Percentiles rank a stretch among this genome's conserved stretches.
These are phyloP conservation scores for Sinella curviseta DNA, from an alignment of 1,140 invertebrate genomes.

Conservation along the genomic window DNA sequence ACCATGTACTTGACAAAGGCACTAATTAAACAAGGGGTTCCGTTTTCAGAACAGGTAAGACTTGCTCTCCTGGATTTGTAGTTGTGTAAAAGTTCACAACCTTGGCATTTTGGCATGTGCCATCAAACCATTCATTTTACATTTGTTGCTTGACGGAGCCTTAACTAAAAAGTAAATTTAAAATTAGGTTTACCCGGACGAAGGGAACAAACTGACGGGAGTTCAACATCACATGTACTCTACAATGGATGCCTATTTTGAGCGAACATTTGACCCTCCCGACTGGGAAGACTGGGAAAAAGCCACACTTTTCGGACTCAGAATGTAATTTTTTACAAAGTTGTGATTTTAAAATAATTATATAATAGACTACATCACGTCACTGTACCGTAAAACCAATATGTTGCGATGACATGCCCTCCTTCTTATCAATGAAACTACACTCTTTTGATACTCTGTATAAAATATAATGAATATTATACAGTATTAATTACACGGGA, in stretches of 20 bases:
- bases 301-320: slow-evolving; percentile 47
- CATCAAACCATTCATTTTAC: background rate
- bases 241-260: slow-evolving; percentile 80
- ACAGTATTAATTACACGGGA: too few species aligned
- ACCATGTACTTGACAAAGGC: slow-evolving; percentile 76
- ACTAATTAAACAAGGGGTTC: slow-evolving; percentile 69
- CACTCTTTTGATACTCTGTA: background rate
- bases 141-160: too few species aligned
- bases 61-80: background rate
- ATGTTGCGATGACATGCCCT: background rate
- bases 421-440: background rate
- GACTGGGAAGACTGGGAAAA: slow-evolving; percentile 71
- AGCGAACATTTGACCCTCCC: slow-evolving; percentile 74
- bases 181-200: slow-evolving; percentile 86
- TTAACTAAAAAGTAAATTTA: too few species aligned
- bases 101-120: too few species aligned
- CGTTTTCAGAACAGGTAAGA: slow-evolving; percentile 75
- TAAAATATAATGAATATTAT: too few species aligned
- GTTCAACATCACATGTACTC: slow-evolving; percentile 74
- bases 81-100: too few species aligned
- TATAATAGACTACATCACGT: background rate
- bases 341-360: background rate
- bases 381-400: background rate
- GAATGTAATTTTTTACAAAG: slow-evolving; percentile 35
- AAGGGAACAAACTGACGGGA: slow-evolving; percentile 70